Evolutionary conservation across 2,888 invertebrate genomes (phyloP).

Genomic region (Biston stratarius): DNA sequence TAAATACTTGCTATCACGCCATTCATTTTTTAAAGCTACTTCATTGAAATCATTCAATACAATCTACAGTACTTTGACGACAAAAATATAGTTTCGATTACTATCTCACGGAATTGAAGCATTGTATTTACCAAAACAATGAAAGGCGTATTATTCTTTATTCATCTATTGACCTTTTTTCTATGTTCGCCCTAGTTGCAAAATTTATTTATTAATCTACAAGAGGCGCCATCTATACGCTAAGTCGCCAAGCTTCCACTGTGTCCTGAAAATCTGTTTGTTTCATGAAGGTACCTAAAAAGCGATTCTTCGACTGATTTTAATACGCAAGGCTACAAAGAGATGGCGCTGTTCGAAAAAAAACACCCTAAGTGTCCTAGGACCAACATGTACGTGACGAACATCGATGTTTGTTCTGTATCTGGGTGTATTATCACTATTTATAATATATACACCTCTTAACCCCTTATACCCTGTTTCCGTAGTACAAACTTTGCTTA

Average conservation of each 20-base stretch:
- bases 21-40: constrained; percentile 16
- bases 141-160: neutral
- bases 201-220: neutral
- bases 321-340: constrained; percentile 14
- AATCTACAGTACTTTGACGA: constrained; percentile 26
- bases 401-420: too few species aligned
- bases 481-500: too few species aligned
- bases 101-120: constrained; percentile 28
- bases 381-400: too few species aligned
- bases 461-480: too few species aligned
- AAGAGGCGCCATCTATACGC: constrained; percentile 20
- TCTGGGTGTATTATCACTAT: too few species aligned
- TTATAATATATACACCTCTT: too few species aligned
- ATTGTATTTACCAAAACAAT: constrained; percentile 14
- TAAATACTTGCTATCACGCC: constrained; percentile 19
- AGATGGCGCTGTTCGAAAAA: constrained; percentile 41
- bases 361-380: too few species aligned
- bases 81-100: constrained; percentile 20
- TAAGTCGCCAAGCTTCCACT: neutral
- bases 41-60: constrained; percentile 26
- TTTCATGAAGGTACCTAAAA: constrained; percentile 2
- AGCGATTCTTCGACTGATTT: neutral
- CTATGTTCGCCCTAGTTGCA: too few species aligned
- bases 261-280: constrained; percentile 10
- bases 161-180: neutral